Conservation (phyloP, 2,113 vertebrate genomes). For the Bombycilla garrulus region DNA sequence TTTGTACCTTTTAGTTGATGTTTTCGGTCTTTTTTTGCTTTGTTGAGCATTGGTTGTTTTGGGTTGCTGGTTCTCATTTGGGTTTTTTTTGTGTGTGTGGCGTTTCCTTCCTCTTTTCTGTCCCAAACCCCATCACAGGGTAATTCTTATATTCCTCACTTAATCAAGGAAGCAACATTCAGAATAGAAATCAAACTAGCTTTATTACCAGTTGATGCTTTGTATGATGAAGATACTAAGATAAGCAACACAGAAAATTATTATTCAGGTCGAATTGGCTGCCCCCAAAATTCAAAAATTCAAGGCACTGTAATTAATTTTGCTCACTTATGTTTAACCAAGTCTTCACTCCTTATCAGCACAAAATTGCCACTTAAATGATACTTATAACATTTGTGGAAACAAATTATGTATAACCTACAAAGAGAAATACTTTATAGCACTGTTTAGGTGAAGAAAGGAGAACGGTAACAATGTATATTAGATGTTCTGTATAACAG, state of each 20-base stretch:
- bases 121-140: neutral
- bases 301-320: neutral
- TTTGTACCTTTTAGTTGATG: neutral
- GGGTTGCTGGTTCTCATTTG: too few species aligned
- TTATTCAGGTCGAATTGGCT: neutral
- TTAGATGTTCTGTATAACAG: neutral
- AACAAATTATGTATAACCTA: neutral
- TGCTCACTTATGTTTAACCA: neutral
- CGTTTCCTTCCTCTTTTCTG: neutral
- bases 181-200: neutral
- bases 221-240: neutral
- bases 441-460: neutral
- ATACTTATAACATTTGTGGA: neutral
- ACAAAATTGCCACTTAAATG: neutral
- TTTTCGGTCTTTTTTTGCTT: neutral
- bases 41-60: accelerated
- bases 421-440: neutral
- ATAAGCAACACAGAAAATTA: neutral
- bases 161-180: neutral
- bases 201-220: neutral
- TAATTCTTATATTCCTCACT: neutral
- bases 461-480: neutral
- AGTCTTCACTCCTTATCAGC: neutral
- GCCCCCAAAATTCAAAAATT: neutral
- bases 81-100: neutral